A percentile compares a stretch with the other conserved stretches of the same genome.
phyloP scores from a whole-genome alignment of 2,888 invertebrate genomes.

The Drosophila longiperda region DNA sequence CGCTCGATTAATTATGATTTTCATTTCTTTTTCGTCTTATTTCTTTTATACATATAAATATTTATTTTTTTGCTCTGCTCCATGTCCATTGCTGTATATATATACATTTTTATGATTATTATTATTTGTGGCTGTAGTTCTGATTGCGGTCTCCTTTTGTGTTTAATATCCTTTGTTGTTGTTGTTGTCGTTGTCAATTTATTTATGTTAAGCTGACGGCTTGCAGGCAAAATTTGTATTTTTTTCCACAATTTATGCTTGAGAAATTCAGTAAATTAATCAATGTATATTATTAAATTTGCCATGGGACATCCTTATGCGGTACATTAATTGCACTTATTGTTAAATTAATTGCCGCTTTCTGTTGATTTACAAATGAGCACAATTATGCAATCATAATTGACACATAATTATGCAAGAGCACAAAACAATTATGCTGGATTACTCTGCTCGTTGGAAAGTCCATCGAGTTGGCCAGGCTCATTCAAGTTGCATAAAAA shows the following conservation, averaged over 20 bases:
- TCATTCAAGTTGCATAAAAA: neutral
- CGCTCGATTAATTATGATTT: slow-evolving; percentile 78
- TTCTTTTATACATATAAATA: slow-evolving; percentile 1
- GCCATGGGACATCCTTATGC: slow-evolving; percentile 22
- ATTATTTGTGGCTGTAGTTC: slow-evolving; percentile 48
- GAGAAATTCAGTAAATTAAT: slow-evolving; percentile 17
- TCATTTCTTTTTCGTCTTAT: slow-evolving; percentile 12
- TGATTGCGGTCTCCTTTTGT: slow-evolving; percentile 52
- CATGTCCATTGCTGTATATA: neutral
- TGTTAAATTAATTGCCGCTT: slow-evolving; percentile 59
- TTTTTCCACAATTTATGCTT: slow-evolving; percentile 34
- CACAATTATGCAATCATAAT: slow-evolving; percentile 63
- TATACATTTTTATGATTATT: slow-evolving; percentile 33
- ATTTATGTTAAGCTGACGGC: slow-evolving; percentile 55
- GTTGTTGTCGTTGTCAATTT: slow-evolving; percentile 32
- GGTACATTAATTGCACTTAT: slow-evolving; percentile 55
- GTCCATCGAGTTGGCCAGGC: neutral
- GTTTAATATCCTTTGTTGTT: slow-evolving; percentile 44
- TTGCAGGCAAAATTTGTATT: slow-evolving; percentile 43
- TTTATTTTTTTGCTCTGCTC: neutral
- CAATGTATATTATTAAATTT: slow-evolving; percentile 57
- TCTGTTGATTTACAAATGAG: slow-evolving; percentile 48
- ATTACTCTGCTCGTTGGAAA: neutral
- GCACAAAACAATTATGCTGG: neutral
- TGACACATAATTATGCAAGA: slow-evolving; percentile 18